Percentiles rank a stretch among this genome's conserved stretches.
phyloP scores from a whole-genome alignment of 2,113 vertebrate genomes.

The Limnothrissa miodon region DNA sequence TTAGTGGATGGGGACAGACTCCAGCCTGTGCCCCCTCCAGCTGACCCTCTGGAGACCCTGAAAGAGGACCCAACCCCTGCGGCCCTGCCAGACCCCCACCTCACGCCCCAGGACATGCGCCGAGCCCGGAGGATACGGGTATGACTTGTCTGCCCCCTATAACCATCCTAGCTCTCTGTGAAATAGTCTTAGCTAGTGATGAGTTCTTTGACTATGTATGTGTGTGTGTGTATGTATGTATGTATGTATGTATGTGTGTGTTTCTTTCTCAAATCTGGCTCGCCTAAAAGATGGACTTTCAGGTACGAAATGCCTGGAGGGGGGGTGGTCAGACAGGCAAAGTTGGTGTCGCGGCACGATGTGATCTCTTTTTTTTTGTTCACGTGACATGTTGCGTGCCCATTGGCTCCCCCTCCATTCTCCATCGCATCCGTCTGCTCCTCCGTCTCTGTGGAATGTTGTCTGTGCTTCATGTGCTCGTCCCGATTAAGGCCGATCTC shows the following conservation, averaged over 20 bases:
- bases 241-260: constrained; percentile 51
- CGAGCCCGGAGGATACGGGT: constrained; percentile 92
- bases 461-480: constrained; percentile 20
- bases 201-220: constrained; percentile 50
- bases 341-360: neutral
- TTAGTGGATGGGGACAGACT: constrained; percentile 51
- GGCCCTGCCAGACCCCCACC: constrained; percentile 69
- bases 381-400: neutral
- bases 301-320: constrained; percentile 77
- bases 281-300: constrained; percentile 86
- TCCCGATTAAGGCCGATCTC: neutral
- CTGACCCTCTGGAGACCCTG: constrained; percentile 61
- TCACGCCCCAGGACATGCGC: constrained; percentile 88
- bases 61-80: constrained; percentile 73
- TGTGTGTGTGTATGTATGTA: constrained; percentile 30
- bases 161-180: neutral
- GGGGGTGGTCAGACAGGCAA: constrained; percentile 4
- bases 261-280: constrained; percentile 60
- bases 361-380: constrained; percentile 30
- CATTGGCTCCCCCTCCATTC: constrained; percentile 34
- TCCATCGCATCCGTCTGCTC: constrained; percentile 31
- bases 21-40: constrained; percentile 22
- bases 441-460: constrained; percentile 28
- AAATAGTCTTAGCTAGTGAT: constrained; percentile 17
- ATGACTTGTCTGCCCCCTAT: constrained; percentile 45